Evolutionary conservation across 1,140 invertebrate species (phyloP), one percentile per base, ranked within the genome.

Genomic region (Aphaenogaster ashmeadi): DNA sequence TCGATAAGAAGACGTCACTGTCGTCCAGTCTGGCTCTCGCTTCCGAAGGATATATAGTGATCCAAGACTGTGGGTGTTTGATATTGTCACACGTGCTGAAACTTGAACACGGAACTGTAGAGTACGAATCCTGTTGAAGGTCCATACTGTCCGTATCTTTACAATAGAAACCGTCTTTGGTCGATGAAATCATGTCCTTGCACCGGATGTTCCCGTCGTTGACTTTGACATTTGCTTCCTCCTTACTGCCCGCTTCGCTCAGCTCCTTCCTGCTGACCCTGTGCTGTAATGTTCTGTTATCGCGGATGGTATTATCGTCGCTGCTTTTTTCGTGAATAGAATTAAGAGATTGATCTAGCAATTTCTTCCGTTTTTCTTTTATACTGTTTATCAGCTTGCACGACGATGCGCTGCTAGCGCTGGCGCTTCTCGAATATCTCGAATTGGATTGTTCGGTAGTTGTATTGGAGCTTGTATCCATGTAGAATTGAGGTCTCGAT

Each of bases 351-450:
- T 38, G 13, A 15, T 78, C 66, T 21, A 83, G 44, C 1, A 15
- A 36, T n/a, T 87, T 90, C 2, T 77, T 75, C 3, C 74, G 83
- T 38, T 81, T 88, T 27, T 87, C 86, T n/a, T 52, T 64, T 41
- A 91, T 78, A 6, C 74, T 74, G 3, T 75, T 80, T 1, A 92
- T 47, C 1, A 92, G 44, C 38, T 92, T 93, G 58, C 78, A 88
- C 4, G 91, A 88, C 0, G 90, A 91, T 8, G 86, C n/a, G 13
- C 67, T 88, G 3, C 87, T 89, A 18, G 50, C 54, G 54, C 18
- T 89, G 27, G 41, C 52, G n/a, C 47, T 44, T 52, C 62, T 71
- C 18, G 83, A 84, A 21, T 86, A 36, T 52, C 62, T 71, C 18
- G 83, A 84, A 21, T 86, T 75, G n/a, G 58, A 87, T 41, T 15